Evolutionary conservation across 1,140 invertebrate genomes (phyloP).

Genomic region (Ganaspis sp.): DNA sequence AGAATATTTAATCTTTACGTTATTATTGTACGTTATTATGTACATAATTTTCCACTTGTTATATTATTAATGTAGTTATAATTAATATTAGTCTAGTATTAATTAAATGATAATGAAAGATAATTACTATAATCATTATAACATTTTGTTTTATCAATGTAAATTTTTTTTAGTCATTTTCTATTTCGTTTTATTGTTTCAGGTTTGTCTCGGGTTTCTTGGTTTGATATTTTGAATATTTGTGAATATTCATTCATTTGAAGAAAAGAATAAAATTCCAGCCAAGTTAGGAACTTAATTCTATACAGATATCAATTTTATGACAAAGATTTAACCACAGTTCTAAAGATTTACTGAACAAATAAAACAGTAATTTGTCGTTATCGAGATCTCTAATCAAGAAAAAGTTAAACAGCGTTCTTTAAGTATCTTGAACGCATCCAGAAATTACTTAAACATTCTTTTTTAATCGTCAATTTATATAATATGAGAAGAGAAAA

Average conservation of each 20-base stretch:
- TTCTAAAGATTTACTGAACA: neutral
- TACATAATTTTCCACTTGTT: too few relatives aligned
- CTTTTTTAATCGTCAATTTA: neutral
- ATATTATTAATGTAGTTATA: too few relatives aligned
- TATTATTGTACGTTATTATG: too few relatives aligned
- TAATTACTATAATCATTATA: too few relatives aligned
- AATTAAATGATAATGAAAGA: too few relatives aligned
- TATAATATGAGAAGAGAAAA: neutral
- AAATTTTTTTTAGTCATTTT: neutral
- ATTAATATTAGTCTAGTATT: too few relatives aligned
- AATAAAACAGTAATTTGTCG: neutral
- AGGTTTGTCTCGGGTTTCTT: neutral
- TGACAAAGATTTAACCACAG: neutral
- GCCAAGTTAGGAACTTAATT: neutral
- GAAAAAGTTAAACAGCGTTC: neutral
- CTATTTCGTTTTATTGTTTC: neutral
- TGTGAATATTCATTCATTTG: neutral
- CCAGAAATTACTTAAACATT: neutral
- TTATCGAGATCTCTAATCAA: conserved; percentile 5
- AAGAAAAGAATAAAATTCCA: neutral
- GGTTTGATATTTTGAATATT: neutral
- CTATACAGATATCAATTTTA: neutral
- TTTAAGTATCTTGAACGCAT: neutral
- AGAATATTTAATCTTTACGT: too few relatives aligned
- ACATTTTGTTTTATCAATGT: neutral